Percentiles rank a stretch among this genome's conserved stretches.
Conservation (phyloP, 2,888 invertebrate species). For the Imbricaverruca yamaguchii region DNA sequence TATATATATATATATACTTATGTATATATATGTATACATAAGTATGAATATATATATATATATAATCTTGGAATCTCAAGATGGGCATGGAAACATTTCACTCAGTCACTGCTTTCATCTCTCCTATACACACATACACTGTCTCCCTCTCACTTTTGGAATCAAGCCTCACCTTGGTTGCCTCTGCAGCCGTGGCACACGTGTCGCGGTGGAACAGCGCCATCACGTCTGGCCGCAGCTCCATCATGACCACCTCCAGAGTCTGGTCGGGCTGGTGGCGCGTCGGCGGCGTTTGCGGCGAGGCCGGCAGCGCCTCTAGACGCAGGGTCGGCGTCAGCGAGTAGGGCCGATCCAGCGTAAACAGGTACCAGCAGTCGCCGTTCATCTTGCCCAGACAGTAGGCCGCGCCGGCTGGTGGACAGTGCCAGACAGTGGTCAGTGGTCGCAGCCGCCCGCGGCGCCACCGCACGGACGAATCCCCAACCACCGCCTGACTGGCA, state of each 20-base stretch:
- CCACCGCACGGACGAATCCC: too few species aligned
- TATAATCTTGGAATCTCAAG: too few species aligned
- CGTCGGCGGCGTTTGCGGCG: constrained; percentile 35
- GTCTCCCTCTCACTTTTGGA: too few species aligned
- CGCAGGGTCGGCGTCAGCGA: not conserved
- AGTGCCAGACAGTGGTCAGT: not conserved
- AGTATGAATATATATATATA: too few species aligned
- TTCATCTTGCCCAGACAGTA: constrained; percentile 87
- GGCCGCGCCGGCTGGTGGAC: constrained; percentile 68
- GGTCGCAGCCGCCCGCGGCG: too few species aligned
- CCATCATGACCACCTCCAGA: constrained; percentile 94
- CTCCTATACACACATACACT: too few species aligned
- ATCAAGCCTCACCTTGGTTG: constrained; percentile 59
- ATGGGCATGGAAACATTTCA: too few species aligned
- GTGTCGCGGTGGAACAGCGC: constrained; percentile 75
- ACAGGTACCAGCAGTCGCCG: constrained; percentile 93
- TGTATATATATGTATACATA: too few species aligned
- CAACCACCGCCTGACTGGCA: too few species aligned
- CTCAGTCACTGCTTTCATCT: too few species aligned
- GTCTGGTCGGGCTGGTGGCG: constrained; percentile 82
- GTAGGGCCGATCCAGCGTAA: constrained; percentile 52
- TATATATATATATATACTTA: too few species aligned
- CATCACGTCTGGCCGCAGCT: constrained; percentile 86
- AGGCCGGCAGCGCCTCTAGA: constrained; percentile 40
- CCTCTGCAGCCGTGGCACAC: constrained; percentile 69